Conservation (phyloP, 2,113 vertebrate genomes). For the Nycticorax nycticorax region DNA sequence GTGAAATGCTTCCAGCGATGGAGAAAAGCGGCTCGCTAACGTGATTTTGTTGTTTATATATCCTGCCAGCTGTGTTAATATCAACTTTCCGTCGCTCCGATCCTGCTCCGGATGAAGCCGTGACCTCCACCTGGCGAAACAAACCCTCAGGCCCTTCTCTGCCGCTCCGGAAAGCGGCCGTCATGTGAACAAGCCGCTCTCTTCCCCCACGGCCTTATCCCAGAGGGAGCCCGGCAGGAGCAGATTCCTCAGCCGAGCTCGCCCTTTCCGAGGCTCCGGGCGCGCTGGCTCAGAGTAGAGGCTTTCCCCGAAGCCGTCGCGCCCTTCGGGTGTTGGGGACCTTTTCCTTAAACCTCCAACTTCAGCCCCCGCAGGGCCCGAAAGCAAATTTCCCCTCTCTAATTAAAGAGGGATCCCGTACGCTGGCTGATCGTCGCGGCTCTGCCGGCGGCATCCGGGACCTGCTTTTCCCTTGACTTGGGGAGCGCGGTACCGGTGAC, state of each 20-base stretch:
- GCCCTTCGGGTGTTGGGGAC: neutral
- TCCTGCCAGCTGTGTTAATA: neutral
- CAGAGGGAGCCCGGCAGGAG: neutral
- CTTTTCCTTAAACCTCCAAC: neutral
- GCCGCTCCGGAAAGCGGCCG: neutral
- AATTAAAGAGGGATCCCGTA: neutral
- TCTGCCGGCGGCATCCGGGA: neutral
- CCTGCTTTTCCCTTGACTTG: neutral
- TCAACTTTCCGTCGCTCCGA: too few relatives aligned
- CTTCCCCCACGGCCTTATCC: fast-evolving
- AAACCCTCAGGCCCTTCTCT: too few relatives aligned
- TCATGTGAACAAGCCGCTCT: fast-evolving
- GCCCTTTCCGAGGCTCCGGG: neutral
- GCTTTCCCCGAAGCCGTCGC: fast-evolving
- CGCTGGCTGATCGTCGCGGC: fast-evolving
- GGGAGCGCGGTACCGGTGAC: neutral
- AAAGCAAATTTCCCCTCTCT: neutral
- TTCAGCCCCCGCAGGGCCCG: neutral
- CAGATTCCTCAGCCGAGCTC: neutral
- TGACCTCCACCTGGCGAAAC: fast-evolving
- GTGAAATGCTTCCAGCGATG: neutral
- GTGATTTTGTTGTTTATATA: fast-evolving
- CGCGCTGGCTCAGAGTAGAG: neutral
- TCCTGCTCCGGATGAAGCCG: neutral
- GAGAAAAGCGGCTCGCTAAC: fast-evolving